phyloP scores from a whole-genome alignment of 2,113 vertebrate species.

The Plotosus lineatus region DNA sequence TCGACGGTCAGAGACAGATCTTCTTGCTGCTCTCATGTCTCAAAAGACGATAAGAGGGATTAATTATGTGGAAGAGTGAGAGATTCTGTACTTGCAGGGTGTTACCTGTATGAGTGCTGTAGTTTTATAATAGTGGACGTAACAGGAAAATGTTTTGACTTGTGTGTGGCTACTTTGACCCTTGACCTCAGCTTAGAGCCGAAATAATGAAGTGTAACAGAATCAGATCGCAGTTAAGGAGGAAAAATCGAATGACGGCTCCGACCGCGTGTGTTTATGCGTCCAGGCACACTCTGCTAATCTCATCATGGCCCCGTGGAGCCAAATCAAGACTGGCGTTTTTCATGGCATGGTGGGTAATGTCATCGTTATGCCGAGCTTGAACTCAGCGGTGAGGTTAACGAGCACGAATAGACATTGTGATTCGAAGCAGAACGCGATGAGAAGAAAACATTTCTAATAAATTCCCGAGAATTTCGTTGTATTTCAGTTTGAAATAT shows the following conservation, averaged over 20 bases:
- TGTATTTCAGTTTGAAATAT: background rate
- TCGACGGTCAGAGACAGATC: too few species aligned
- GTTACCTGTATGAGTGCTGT: too few species aligned
- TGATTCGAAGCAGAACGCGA: background rate
- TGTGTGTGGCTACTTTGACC: background rate
- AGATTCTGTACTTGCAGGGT: too few species aligned
- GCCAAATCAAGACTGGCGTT: background rate
- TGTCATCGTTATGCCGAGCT: background rate
- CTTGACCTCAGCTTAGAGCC: background rate
- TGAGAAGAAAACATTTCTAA: background rate
- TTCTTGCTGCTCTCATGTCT: constrained; percentile 20
- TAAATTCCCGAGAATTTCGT: background rate
- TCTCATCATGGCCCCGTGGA: constrained; percentile 1
- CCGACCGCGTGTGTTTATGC: too few species aligned
- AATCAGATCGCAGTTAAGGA: background rate
- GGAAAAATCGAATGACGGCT: background rate
- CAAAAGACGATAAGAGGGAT: constrained; percentile 47
- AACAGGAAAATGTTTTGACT: too few species aligned
- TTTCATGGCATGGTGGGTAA: constrained; percentile 7
- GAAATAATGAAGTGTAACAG: background rate
- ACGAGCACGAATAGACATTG: background rate
- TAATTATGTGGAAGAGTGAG: too few species aligned
- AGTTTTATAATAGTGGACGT: too few species aligned
- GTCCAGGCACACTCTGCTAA: background rate
- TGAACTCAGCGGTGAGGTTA: background rate